Evolutionary conservation across 1,140 invertebrate species (phyloP), one percentile per base, ranked within the genome.

Genomic region (Zaprionus ghesquierei): DNA sequence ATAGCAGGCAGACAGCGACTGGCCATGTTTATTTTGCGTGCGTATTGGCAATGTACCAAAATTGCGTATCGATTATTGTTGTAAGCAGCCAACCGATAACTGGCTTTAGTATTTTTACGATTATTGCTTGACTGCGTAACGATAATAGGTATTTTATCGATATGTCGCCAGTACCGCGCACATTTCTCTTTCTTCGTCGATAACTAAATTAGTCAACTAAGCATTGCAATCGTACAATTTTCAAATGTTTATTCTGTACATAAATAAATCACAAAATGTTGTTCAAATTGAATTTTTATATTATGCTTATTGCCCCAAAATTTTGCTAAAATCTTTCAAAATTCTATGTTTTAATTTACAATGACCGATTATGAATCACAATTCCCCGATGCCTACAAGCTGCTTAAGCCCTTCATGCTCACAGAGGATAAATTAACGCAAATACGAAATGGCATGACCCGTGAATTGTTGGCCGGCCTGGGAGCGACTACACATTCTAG

Each of bases 401-500:
- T 79, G 1, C 71, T 73, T 18, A 73, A 89, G 5, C 8, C 23
- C 2, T 89, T 87, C 22, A 22, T 44, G 15, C 38, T 81, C 0
- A 41, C 2, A 6, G 55, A 77, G 0, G 66, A 68, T 0, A 46
- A 71, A 5, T 41, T 87, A n/a, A 6, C 56, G 0, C 56, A 49
- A 29, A 33, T 89, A 0, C 22, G 50, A 5, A 38, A 79, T 3
- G 6, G 23, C 5, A 71, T 87, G 44, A 20, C 65, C 0, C 10
- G 18, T 0, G 84, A 98, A 76, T 94, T 99, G 46, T 93, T 96
- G n/a, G 94, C 94, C 72, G 98, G 98, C 18, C 93, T 99, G 6
- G 93, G 93, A 4, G 96, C 95, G 82, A 94, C 95, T 2, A 96
- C 95, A 1, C 96, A 99, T 90, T 92, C 94, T 0, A 93, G 94